Evolutionary conservation across 2,797 vertebrate species (phyloP).

Genomic region (Onychomys torridus): DNA sequence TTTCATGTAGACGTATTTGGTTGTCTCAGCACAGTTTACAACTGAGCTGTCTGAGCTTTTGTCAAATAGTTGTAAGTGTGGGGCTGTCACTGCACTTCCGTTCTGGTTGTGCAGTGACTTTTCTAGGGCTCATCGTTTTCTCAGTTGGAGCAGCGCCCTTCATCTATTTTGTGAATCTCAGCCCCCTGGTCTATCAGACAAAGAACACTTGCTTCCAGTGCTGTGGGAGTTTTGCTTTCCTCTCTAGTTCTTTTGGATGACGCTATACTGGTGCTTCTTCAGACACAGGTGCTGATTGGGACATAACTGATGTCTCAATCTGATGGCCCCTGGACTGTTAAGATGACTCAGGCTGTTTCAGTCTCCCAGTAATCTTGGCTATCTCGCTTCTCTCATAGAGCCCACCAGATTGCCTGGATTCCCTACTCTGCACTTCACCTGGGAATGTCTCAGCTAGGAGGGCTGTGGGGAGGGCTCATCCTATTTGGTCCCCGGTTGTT

Average conservation of each 20-base stretch:
- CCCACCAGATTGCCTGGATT: not conserved
- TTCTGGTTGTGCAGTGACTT: not conserved
- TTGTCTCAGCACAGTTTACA: not conserved
- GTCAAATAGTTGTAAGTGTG: not conserved
- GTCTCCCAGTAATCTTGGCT: not conserved
- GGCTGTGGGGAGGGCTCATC: not conserved
- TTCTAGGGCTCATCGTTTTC: not conserved
- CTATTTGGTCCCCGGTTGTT: slow-evolving; percentile 22
- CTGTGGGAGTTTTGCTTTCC: not conserved
- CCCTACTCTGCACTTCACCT: not conserved
- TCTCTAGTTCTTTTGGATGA: not conserved
- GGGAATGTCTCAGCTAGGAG: not conserved
- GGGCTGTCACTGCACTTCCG: not conserved
- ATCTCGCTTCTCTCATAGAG: not conserved
- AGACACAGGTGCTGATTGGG: not conserved
- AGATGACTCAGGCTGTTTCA: too few relatives aligned
- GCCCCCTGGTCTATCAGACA: not conserved
- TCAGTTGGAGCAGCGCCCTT: not conserved
- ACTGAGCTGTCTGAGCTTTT: not conserved
- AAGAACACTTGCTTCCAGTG: not conserved
- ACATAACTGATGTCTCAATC: not conserved
- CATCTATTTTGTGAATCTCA: not conserved
- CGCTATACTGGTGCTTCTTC: not conserved
- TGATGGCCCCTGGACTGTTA: not conserved
- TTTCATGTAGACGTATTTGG: not conserved